These are phyloP conservation scores for Ameiurus melas DNA, from an alignment of 2,113 vertebrate species.

Conservation along the genomic window DNA sequence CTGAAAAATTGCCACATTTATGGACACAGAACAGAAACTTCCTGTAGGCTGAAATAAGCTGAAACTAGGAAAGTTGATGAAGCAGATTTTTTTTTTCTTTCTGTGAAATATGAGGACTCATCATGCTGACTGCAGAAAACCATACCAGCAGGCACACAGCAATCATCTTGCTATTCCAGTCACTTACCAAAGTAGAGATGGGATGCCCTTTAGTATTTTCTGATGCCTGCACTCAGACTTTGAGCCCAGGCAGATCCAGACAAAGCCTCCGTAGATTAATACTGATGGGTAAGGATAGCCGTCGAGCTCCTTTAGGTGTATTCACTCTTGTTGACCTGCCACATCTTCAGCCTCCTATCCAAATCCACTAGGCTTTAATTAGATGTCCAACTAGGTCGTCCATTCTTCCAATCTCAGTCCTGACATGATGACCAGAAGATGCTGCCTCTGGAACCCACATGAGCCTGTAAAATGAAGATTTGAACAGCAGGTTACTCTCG, in stretches of 20 bases:
- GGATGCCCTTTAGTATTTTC: constrained; percentile 58
- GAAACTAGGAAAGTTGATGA: neutral
- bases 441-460: constrained; percentile 37
- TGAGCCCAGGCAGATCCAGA: constrained; percentile 53
- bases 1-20: constrained; percentile 9
- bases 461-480: constrained; percentile 38
- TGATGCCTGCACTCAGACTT: constrained; percentile 54
- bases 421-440: constrained; percentile 35
- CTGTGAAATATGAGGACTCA: neutral
- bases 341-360: constrained; percentile 71
- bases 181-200: constrained; percentile 46
- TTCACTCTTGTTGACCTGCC: constrained; percentile 63
- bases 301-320: constrained; percentile 67
- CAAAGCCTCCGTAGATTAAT: constrained; percentile 64
- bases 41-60: neutral
- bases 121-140: neutral
- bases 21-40: constrained; percentile 13
- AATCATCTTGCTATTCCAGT: neutral
- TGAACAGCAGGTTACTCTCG: constrained; percentile 22
- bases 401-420: constrained; percentile 50
- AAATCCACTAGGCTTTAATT: constrained; percentile 59
- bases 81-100: no score
- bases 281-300: constrained; percentile 63
- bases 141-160: neutral
- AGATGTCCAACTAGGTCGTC: constrained; percentile 49